These are phyloP conservation scores for Clytia hemisphaerica DNA, from an alignment of 30 jellyfish, hydroid and myxozoan genomes.

Conservation along the genomic window DNA sequence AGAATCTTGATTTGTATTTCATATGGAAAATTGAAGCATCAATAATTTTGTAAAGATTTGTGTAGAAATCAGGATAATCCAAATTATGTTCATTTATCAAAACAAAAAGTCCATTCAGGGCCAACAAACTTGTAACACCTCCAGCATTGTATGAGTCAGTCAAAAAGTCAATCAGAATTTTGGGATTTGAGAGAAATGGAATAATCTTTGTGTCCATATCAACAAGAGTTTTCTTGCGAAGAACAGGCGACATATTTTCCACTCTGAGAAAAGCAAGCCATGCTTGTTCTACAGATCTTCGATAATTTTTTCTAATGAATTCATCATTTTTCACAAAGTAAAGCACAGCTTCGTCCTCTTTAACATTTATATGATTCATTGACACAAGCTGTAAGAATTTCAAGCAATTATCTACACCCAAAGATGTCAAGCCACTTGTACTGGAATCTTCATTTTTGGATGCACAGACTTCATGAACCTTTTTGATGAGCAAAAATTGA, in stretches of 20 bases:
- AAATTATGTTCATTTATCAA: conserved; percentile 63
- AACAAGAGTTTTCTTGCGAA: conserved; percentile 45
- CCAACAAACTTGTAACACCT: conserved; percentile 79
- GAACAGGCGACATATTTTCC: conserved; percentile 25
- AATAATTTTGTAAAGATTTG: conserved; percentile 61
- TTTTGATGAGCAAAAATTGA: too few relatives aligned
- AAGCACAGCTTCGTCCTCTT: too few relatives aligned
- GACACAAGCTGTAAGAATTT: too few relatives aligned
- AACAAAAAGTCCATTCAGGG: conserved; percentile 74
- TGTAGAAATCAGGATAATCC: conserved; percentile 87
- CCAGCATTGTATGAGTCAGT: conserved; percentile 85
- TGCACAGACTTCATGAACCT: too few relatives aligned
- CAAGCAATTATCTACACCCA: too few relatives aligned
- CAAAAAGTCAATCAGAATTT: conserved; percentile 67
- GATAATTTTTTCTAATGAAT: too few relatives aligned
- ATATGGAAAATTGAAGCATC: conserved; percentile 41
- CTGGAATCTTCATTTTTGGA: too few relatives aligned
- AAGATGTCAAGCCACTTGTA: too few relatives aligned
- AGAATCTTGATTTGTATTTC: conserved; percentile 56
- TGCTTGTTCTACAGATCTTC: too few relatives aligned
- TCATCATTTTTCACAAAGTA: too few relatives aligned
- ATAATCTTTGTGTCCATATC: conserved; percentile 67
- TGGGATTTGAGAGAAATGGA: conserved; percentile 78
- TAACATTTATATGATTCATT: too few relatives aligned
- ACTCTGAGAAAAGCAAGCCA: conserved; percentile 64